These are phyloP conservation scores for Prolemur simus DNA, from an alignment of 2,113 vertebrate genomes.

Conservation along the genomic window DNA sequence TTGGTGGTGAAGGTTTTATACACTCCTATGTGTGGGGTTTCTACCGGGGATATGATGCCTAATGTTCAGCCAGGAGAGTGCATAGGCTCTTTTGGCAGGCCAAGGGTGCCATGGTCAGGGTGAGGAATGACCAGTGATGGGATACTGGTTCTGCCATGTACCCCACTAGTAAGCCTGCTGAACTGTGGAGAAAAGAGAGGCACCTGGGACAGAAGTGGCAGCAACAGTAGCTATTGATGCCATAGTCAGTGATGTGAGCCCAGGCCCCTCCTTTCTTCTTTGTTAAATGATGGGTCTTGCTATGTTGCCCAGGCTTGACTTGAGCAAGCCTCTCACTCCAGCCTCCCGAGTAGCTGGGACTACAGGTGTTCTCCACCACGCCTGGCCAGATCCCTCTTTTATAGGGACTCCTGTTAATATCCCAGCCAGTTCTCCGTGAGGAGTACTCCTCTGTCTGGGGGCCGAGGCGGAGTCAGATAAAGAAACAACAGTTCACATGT, in stretches of 20 bases:
- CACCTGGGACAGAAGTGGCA: background rate
- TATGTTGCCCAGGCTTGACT: background rate
- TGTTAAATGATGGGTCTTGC: background rate
- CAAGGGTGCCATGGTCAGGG: background rate
- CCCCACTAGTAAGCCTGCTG: background rate
- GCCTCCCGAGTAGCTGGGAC: background rate
- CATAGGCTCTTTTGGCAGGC: background rate
- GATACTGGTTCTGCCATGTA: background rate
- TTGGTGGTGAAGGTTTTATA: background rate
- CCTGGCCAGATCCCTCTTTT: background rate
- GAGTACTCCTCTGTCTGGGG: background rate
- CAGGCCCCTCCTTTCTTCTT: background rate
- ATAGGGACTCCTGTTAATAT: background rate
- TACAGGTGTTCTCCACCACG: background rate
- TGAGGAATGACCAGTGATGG: background rate
- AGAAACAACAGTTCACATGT: background rate
- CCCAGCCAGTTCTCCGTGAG: background rate
- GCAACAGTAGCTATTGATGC: background rate
- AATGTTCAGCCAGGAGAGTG: background rate
- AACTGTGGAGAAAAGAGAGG: background rate
- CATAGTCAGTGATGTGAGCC: background rate
- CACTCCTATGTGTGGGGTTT: background rate
- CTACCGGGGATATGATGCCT: background rate
- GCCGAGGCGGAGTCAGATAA: too few species aligned
- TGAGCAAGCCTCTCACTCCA: background rate